phyloP scores from a whole-genome alignment of 2,797 vertebrate species.

The Benthosema pterotum region DNA sequence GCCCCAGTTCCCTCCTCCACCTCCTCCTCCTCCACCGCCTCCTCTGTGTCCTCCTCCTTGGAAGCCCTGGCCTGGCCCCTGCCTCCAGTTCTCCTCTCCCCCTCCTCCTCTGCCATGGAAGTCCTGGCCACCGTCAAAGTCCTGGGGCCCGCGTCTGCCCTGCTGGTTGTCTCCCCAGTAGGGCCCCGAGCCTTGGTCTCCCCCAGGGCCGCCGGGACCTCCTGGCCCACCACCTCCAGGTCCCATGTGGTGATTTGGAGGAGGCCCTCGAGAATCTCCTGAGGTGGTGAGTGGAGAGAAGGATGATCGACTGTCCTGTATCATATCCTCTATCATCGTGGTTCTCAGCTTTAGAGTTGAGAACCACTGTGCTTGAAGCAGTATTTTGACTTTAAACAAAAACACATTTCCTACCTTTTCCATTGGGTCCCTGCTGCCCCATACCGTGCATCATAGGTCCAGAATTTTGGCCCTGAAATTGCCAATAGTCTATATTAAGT shows the following conservation, averaged over 20 bases:
- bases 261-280: slow-evolving; percentile 84
- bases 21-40: slow-evolving; percentile 77
- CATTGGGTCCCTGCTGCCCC: slow-evolving; percentile 89
- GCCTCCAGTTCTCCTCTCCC: slow-evolving; percentile 85
- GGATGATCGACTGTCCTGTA: neutral
- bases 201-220: slow-evolving; percentile 71
- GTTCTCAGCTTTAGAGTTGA: too few species aligned
- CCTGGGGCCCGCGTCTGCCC: slow-evolving; percentile 84
- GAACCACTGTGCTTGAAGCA: too few species aligned
- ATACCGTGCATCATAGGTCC: slow-evolving; percentile 92
- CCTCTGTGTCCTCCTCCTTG: slow-evolving; percentile 78
- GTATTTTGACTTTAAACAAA: too few species aligned
- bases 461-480: slow-evolving; percentile 86
- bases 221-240: slow-evolving; percentile 66
- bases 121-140: slow-evolving; percentile 88
- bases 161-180: slow-evolving; percentile 89
- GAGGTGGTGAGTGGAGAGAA: neutral
- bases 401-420: slow-evolving; percentile 82
- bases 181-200: slow-evolving; percentile 85
- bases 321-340: too few species aligned
- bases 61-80: slow-evolving; percentile 81
- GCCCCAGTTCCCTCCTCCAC: slow-evolving; percentile 88
- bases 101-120: slow-evolving; percentile 86
- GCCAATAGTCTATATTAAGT: neutral
- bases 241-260: slow-evolving; percentile 92